Percentiles rank a stretch among this genome's conserved stretches.
Evolutionary conservation across 2,888 invertebrate genomes (phyloP).

Genomic region (Ferdinandea cuprea): DNA sequence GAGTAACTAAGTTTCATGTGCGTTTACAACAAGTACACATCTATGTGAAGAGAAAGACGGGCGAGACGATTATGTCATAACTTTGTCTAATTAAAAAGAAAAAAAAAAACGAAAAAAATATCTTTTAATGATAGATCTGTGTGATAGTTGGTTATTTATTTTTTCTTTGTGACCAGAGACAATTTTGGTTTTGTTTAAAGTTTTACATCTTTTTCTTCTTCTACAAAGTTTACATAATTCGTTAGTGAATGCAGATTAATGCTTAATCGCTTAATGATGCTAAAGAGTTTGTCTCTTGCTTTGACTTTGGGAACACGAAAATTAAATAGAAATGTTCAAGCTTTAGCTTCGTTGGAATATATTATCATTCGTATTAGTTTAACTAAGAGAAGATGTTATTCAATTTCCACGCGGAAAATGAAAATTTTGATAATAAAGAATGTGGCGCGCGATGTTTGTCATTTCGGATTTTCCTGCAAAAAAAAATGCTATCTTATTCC

Average conservation of each 20-base stretch:
- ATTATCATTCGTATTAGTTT: too few species aligned
- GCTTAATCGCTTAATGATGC: constrained; percentile 39
- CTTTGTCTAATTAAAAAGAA: constrained; percentile 63
- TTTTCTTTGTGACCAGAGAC: constrained; percentile 48
- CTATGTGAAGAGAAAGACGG: constrained; percentile 34
- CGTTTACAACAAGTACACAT: constrained; percentile 2
- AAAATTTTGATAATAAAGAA: too few species aligned
- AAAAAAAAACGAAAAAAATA: too few species aligned
- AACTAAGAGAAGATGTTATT: constrained; percentile 12
- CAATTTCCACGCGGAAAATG: background rate
- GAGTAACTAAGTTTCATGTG: constrained; percentile 7
- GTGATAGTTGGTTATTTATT: constrained; percentile 40
- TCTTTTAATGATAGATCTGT: constrained; percentile 18
- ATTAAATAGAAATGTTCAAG: constrained; percentile 10
- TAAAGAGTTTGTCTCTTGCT: constrained; percentile 15
- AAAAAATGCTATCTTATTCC: too few species aligned
- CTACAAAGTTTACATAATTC: constrained; percentile 45
- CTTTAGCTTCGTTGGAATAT: constrained; percentile 5
- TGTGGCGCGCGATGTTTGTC: too few species aligned
- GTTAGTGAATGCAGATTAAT: constrained; percentile 23
- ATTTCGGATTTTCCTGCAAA: too few species aligned
- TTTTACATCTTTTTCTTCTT: background rate
- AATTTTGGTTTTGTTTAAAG: constrained; percentile 20
- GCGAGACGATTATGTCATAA: constrained; percentile 46
- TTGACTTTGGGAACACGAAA: constrained; percentile 43